These are phyloP conservation scores for Cerastis leucographa DNA, from an alignment of 2,888 invertebrate genomes.

Conservation along the genomic window DNA sequence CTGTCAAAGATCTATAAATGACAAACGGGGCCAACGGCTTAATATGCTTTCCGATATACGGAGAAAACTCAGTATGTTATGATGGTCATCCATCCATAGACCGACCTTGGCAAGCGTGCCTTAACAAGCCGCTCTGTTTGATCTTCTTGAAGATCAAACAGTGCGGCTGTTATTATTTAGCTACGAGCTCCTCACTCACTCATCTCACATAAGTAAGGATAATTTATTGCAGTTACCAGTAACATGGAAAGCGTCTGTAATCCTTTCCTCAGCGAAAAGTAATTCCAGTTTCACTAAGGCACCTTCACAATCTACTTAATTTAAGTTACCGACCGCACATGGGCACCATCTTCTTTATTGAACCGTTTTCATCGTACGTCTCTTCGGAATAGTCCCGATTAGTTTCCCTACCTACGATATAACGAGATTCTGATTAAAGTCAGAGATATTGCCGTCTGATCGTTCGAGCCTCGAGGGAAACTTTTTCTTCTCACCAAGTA, in stretches of 20 bases:
- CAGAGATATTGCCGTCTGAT: conserved; percentile 1
- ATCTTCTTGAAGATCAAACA: no score
- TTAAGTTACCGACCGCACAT: conserved; percentile 12
- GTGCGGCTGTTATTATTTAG: no score
- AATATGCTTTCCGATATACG: no score
- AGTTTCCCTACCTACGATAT: conserved; percentile 33
- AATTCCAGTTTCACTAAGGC: not conserved
- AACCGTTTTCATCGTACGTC: conserved; percentile 31
- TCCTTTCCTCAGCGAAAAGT: not conserved
- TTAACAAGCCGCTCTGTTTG: no score
- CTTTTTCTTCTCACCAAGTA: not conserved
- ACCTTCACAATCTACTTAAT: conserved; percentile 11
- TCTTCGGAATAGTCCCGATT: conserved; percentile 44
- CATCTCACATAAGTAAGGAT: no score
- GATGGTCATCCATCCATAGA: no score
- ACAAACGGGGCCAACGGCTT: no score
- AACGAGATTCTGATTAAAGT: conserved; percentile 29
- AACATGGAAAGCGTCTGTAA: not conserved
- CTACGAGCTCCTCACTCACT: no score
- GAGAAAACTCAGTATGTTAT: no score
- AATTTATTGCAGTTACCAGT: not conserved
- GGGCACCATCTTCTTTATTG: conserved; percentile 26
- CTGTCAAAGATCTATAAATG: no score
- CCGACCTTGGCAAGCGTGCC: no score
- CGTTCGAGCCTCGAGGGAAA: not conserved